Percentiles rank a stretch among this genome's conserved stretches.
phyloP scores from a whole-genome alignment of 2,797 vertebrate species.

The Clamator glandarius region DNA sequence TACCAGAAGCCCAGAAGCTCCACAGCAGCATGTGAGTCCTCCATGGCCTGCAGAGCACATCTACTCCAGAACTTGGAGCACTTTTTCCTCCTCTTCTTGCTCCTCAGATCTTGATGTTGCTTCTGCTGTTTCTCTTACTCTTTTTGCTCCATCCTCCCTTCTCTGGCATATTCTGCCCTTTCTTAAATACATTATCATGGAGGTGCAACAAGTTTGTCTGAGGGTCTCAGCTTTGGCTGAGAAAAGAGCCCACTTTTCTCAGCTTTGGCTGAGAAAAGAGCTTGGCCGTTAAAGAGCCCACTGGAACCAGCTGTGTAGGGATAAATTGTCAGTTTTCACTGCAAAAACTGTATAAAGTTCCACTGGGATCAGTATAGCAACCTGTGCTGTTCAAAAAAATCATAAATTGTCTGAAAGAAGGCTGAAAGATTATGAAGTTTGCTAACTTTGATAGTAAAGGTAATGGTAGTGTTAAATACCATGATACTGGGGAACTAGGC shows the following conservation, averaged over 20 bases:
- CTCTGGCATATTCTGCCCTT: neutral
- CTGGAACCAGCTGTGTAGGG: neutral
- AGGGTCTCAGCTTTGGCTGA: neutral
- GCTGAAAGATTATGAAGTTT: neutral
- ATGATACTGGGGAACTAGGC: neutral
- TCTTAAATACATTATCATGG: neutral
- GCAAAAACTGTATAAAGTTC: neutral
- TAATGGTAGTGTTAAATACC: neutral
- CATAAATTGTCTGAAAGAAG: neutral
- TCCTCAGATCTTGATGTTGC: neutral
- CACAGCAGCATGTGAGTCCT: neutral
- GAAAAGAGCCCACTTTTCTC: too few relatives aligned
- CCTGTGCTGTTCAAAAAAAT: neutral
- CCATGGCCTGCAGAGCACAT: neutral
- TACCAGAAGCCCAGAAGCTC: neutral
- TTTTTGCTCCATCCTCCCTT: neutral
- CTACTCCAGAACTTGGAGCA: neutral
- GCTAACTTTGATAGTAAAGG: neutral
- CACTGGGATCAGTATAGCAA: neutral
- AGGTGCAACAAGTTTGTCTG: neutral
- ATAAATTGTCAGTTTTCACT: neutral
- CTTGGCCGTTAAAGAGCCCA: neutral
- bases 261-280: too few relatives aligned
- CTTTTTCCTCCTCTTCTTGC: neutral
- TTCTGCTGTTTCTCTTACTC: neutral